Evolutionary conservation across 2,888 invertebrate genomes (phyloP), one percentile per base, ranked within the genome.

Genomic region (Lasioglossum vierecki): DNA sequence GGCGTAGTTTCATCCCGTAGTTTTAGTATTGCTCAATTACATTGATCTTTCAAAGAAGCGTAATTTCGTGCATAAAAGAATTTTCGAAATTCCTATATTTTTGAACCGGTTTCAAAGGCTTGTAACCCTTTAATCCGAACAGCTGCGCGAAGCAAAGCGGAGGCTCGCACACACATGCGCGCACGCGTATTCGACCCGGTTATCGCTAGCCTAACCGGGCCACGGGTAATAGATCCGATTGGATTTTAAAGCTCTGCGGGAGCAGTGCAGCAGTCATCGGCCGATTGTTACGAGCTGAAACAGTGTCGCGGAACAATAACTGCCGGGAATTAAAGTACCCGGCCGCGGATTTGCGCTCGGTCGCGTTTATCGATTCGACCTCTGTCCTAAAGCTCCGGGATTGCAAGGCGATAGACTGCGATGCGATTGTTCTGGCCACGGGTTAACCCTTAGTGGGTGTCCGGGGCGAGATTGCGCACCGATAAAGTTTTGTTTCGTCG

Each of bases 161-260:
- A 35, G 9, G 35, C 11, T 22, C 30, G 66, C 41, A 22, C 68
- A 5, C 68, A 6, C 44, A 44, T 9, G 13, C 60, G 13, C 74
- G 35, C 74, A 41, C 79, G 39, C 26, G 39, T 5, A 13, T 63
- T 78, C 35, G 60, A 80, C 57, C 49, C 35, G 60, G 80, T 74
- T 87, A 84, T 84, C 85, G 76, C 78, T 63, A 76, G 80, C 73
- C 83, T 84, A 82, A 83, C 70, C 35, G 11, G 76, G 13, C n/a
- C 66, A n/a, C 53, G 44, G 41, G 82, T 87, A 84, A 90, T 88
- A 91, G 88, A 91, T 85, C 88, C 77, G 53, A 85, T 73, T 75
- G 83, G 86, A 84, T 84, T 91, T 87, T 86, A 84, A 89, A 86
- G 81, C 83, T 66, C 77, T 63, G 66, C 74, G 83, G 76, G 22